phyloP scores from a whole-genome alignment of 2,888 invertebrate species.

The Bhutanitis thaidina region DNA sequence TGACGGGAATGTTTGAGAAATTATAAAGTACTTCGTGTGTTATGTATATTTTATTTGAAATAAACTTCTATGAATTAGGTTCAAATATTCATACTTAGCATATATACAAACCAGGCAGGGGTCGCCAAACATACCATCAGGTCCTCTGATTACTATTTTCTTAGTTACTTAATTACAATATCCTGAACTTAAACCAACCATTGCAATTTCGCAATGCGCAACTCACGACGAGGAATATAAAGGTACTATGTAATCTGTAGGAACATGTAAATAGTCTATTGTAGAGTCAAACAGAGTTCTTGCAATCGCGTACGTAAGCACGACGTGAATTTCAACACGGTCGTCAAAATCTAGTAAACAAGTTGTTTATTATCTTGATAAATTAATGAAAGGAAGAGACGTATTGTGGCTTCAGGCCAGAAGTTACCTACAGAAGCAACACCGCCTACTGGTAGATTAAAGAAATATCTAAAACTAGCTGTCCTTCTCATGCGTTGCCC shows the following conservation, averaged over 20 bases:
- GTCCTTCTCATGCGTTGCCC: too few species aligned
- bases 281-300: neutral
- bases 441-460: neutral
- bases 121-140: too few species aligned
- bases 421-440: neutral
- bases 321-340: conserved; percentile 1
- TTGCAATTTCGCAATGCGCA: neutral
- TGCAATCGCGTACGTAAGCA: neutral
- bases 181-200: too few species aligned
- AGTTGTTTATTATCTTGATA: conserved; percentile 1
- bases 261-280: neutral
- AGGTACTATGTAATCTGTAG: neutral
- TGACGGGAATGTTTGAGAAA: too few species aligned
- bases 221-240: neutral
- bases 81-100: too few species aligned
- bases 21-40: too few species aligned
- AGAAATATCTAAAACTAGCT: too few species aligned
- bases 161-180: too few species aligned
- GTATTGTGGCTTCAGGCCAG: neutral
- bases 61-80: too few species aligned
- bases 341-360: conserved; percentile 1
- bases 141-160: too few species aligned
- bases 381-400: neutral
- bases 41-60: too few species aligned
- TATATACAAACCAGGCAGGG: too few species aligned